Conservation (phyloP, 2,113 vertebrate species). For the Triplophysa dalaica region DNA sequence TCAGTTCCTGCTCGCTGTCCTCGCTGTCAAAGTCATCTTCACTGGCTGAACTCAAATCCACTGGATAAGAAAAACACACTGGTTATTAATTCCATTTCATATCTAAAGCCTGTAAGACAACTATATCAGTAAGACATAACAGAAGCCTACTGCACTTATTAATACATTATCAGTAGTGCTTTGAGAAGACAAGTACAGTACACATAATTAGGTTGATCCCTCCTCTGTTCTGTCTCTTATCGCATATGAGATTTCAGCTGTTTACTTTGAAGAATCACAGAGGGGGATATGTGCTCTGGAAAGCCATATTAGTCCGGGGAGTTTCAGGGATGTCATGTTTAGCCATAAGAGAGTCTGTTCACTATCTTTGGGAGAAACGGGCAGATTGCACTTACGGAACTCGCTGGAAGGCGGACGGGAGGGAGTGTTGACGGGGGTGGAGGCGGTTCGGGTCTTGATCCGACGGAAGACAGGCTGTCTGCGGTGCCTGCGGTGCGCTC, state of each 20-base stretch:
- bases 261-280: constrained; percentile 33
- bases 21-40: constrained; percentile 99
- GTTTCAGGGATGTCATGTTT: constrained; percentile 24
- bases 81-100: constrained; percentile 11
- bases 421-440: constrained; percentile 94
- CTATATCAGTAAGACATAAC: neutral
- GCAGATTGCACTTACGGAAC: constrained; percentile 83
- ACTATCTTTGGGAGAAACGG: constrained; percentile 7
- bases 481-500: constrained; percentile 94
- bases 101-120: too few species aligned
- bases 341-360: constrained; percentile 24
- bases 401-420: constrained; percentile 96
- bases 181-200: neutral
- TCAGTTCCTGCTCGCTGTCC: constrained; percentile 97
- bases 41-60: constrained; percentile 97
- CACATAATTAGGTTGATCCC: neutral
- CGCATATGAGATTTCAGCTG: constrained; percentile 28
- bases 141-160: neutral
- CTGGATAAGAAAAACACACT: constrained; percentile 65
- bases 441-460: constrained; percentile 96
- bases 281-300: constrained; percentile 8
- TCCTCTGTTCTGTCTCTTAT: neutral
- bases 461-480: constrained; percentile 96
- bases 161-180: constrained; percentile 14
- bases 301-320: constrained; percentile 25